Evolutionary conservation across 2,888 invertebrate genomes (phyloP).

Genomic region (Pachycephus smyrnensis): DNA sequence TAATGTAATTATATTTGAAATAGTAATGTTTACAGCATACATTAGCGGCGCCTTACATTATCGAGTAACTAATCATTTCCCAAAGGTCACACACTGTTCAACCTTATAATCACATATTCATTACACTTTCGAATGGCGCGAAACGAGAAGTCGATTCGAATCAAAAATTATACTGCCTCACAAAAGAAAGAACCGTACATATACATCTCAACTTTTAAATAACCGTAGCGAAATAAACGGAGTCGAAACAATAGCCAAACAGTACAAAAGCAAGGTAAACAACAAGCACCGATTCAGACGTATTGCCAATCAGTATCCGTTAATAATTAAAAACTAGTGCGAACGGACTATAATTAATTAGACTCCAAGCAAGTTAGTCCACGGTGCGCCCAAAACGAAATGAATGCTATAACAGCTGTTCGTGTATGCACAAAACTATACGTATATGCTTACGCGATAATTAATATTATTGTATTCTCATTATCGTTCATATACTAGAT

Average conservation of each 20-base stretch:
- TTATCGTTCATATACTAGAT: constrained; percentile 15
- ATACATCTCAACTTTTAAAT: neutral
- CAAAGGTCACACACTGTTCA: neutral
- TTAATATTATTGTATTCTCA: constrained; percentile 10
- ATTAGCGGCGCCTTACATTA: constrained; percentile 52
- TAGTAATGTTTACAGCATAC: constrained; percentile 57
- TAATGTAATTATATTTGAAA: constrained; percentile 51
- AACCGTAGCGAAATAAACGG: neutral
- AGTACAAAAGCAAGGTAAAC: neutral
- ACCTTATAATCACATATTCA: neutral
- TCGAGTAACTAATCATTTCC: constrained; percentile 27
- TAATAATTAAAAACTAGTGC: neutral
- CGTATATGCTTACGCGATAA: neutral
- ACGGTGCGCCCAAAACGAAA: neutral
- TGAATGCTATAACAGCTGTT: neutral
- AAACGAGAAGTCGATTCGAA: neutral
- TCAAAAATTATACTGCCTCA: neutral
- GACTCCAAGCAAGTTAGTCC: neutral
- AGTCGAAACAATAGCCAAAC: neutral
- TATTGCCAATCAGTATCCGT: neutral
- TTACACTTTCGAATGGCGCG: neutral
- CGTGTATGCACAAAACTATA: neutral
- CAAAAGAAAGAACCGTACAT: neutral
- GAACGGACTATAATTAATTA: neutral
- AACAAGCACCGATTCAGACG: neutral